Evolutionary conservation across 2,888 invertebrate species (phyloP), one percentile per base, ranked within the genome.

Genomic region (Amphipoea oculea): DNA sequence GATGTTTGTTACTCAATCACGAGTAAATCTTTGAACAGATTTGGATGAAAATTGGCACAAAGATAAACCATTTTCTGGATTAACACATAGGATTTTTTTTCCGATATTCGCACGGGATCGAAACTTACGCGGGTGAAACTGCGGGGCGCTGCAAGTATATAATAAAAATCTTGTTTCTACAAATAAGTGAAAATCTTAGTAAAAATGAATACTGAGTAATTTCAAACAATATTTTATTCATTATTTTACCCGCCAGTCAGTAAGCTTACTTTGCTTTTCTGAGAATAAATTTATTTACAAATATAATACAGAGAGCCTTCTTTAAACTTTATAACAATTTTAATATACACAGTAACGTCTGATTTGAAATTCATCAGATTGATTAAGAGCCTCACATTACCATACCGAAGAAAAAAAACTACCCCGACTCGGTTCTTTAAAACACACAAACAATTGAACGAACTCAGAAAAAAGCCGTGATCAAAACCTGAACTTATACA

Each of bases 391-490:
- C 93, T 90, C 88, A 87, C 91, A 95, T 96, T 95, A 94, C 93
- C 94, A 96, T 95, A 93, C 89, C 86, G 83, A 89, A 86, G 68
- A 84, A 81, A 94, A 94, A 94, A 94, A 93, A 89, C 88, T 90
- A 90, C 88, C 89, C 90, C 86, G 91, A 89, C 92, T 93, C 88
- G 91, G 92, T 95, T 94, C 91, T 93, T 95, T 94, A 96, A 96
- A 96, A 96, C 95, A 96, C 93, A 96, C 96, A 96, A 96, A 96
- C 95, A 96, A 96, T 95, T 93, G 95, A 93, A 92, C 88, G 92
- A 82, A 86, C 87, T 85, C 88, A 90, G 91, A 89, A 94, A 96
- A 96, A 96, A 95, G 73, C 86, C 94, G 93, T 94, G 95, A 95
- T 95, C 96, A 94, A 92, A 95, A 94, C 96, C 94, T 92, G 94